phyloP scores from a whole-genome alignment of 1,140 invertebrate genomes.

The Cydia fagiglandana region DNA sequence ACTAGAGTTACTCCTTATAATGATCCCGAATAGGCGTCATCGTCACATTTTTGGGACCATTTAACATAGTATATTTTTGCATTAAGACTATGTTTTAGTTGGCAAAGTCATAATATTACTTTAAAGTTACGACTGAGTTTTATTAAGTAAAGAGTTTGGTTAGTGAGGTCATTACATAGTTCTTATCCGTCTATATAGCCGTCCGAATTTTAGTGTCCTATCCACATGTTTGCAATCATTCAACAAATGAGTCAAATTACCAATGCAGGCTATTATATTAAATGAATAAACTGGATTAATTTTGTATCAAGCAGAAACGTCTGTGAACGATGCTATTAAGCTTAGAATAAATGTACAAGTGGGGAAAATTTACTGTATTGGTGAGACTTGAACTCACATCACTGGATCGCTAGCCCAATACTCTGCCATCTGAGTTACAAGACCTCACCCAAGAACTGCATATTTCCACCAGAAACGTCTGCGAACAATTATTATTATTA shows the following conservation, averaged over 20 bases:
- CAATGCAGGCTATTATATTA: background rate
- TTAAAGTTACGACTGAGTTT: background rate
- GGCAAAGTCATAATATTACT: slow-evolving; percentile 13
- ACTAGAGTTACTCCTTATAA: slow-evolving; percentile 1
- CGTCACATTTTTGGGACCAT: background rate
- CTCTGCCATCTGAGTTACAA: too few relatives aligned
- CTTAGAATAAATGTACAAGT: too few relatives aligned
- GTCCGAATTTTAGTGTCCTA: slow-evolving; percentile 8
- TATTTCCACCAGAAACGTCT: too few relatives aligned
- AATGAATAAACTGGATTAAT: background rate
- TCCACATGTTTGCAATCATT: background rate
- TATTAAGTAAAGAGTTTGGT: background rate
- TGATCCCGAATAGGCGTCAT: background rate
- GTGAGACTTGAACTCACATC: too few relatives aligned
- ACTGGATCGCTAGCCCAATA: too few relatives aligned
- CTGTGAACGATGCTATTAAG: too few relatives aligned
- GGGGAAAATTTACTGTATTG: too few relatives aligned
- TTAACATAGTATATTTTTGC: background rate
- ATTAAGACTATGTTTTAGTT: slow-evolving; percentile 13
- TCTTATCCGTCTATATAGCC: slow-evolving; percentile 6
- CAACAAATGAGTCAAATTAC: background rate
- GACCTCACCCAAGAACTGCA: too few relatives aligned
- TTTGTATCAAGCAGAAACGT: too few relatives aligned
- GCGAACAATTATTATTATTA: too few relatives aligned
- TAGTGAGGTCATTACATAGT: background rate